Percentiles rank a stretch among this genome's conserved stretches.
phyloP scores from a whole-genome alignment of 2,888 invertebrate genomes.

The Thecophora atra region DNA sequence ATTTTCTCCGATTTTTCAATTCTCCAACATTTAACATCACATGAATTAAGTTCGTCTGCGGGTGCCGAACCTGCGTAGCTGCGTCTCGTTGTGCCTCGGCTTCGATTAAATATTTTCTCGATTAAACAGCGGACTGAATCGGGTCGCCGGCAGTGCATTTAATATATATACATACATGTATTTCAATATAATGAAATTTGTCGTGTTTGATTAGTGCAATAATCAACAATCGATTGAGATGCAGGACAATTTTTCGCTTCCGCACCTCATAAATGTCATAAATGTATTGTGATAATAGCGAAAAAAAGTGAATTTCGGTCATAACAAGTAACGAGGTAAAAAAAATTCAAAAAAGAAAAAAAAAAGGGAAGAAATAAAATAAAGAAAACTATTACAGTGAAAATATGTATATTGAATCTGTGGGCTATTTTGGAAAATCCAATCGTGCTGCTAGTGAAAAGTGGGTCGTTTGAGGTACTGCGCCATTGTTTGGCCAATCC shows the following conservation, averaged over 20 bases:
- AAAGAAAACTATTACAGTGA: too few species aligned
- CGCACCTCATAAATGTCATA: neutral
- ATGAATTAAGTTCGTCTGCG: slow-evolving; percentile 30
- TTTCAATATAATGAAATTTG: too few species aligned
- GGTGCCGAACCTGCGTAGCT: slow-evolving; percentile 6
- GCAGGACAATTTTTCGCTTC: neutral
- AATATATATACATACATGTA: neutral
- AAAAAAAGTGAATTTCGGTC: neutral
- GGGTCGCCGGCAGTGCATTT: neutral
- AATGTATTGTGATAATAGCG: neutral
- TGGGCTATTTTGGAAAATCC: too few species aligned
- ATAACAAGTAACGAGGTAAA: neutral
- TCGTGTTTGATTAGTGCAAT: too few species aligned
- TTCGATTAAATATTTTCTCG: slow-evolving; percentile 10
- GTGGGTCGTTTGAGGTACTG: neutral
- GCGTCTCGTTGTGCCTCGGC: neutral
- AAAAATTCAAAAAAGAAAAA: neutral
- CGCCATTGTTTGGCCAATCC: slow-evolving; percentile 34
- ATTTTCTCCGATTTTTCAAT: slow-evolving; percentile 24
- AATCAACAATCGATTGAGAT: neutral
- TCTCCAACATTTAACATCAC: slow-evolving; percentile 31
- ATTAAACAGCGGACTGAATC: neutral
- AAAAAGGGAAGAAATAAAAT: neutral
- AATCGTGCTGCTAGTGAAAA: neutral
- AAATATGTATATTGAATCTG: too few species aligned